Evolutionary conservation across 2,113 vertebrate genomes (phyloP).

Genomic region (Micronycteris hirsuta): DNA sequence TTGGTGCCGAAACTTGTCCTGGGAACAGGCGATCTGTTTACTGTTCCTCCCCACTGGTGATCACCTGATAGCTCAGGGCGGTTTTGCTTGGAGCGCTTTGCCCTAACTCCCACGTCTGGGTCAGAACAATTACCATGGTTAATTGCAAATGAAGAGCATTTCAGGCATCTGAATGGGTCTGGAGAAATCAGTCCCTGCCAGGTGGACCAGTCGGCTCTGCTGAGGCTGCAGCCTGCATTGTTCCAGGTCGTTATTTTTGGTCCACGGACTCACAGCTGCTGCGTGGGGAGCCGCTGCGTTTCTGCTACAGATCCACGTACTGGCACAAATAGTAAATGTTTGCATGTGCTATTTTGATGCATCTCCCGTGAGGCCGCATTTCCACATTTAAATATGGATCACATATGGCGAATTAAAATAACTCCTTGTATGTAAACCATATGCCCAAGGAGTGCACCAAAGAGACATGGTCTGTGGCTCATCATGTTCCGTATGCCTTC

Average conservation of each 20-base stretch:
- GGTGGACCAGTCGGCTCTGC: not conserved
- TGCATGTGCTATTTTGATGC: slow-evolving; percentile 73
- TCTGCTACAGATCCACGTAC: slow-evolving; percentile 58
- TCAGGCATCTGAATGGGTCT: not conserved
- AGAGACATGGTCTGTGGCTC: slow-evolving; percentile 50
- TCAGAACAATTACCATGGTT: slow-evolving; percentile 21
- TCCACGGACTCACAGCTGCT: slow-evolving; percentile 61
- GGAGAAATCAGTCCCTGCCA: not conserved
- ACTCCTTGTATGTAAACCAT: slow-evolving; percentile 69
- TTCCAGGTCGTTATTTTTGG: slow-evolving; percentile 32
- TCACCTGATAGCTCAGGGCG: not conserved
- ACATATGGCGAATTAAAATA: slow-evolving; percentile 64
- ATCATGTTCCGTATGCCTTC: slow-evolving; percentile 43
- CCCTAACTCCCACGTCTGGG: not conserved
- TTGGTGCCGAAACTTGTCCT: slow-evolving; percentile 50
- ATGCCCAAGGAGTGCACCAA: slow-evolving; percentile 71
- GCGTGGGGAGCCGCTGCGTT: not conserved
- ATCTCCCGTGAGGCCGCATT: slow-evolving; percentile 69
- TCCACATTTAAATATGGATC: slow-evolving; percentile 73
- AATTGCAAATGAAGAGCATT: slow-evolving; percentile 22
- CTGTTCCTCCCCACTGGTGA: not conserved
- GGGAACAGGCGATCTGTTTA: not conserved
- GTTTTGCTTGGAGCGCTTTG: not conserved
- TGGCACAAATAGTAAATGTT: slow-evolving; percentile 71
- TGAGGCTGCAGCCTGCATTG: not conserved